Conservation (phyloP, 1,140 invertebrate genomes). For the Telenomus remus region DNA sequence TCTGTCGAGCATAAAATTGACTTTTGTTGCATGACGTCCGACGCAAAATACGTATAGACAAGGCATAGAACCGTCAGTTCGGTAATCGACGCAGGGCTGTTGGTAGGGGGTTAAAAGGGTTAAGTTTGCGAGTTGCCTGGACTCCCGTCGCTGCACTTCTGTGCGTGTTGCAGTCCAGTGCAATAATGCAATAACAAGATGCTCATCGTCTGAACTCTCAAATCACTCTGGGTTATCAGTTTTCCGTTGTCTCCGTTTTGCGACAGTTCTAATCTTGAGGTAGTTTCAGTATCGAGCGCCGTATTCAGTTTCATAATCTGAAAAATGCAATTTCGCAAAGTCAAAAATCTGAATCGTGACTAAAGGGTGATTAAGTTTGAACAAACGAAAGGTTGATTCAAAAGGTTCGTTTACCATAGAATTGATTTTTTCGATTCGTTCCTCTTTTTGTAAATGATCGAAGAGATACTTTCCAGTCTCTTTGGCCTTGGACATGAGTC, state of each 20-base stretch:
- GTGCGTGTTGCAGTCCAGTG: constrained; percentile 83
- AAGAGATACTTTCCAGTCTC: constrained; percentile 86
- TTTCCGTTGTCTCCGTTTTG: constrained; percentile 75
- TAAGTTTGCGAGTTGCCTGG: constrained; percentile 49
- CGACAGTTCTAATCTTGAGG: constrained; percentile 70
- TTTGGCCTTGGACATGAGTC: constrained; percentile 86
- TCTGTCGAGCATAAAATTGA: constrained; percentile 24
- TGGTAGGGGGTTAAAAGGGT: neutral
- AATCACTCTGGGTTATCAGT: constrained; percentile 80
- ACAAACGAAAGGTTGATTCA: too few relatives aligned
- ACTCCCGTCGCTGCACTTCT: constrained; percentile 72
- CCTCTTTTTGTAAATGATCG: constrained; percentile 77
- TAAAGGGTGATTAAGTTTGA: too few relatives aligned
- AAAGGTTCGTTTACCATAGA: constrained; percentile 79
- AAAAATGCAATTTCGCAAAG: neutral
- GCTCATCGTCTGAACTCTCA: constrained; percentile 86
- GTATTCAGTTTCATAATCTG: constrained; percentile 85
- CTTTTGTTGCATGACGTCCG: constrained; percentile 18
- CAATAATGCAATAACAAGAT: constrained; percentile 91
- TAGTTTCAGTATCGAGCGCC: constrained; percentile 80
- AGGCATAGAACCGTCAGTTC: constrained; percentile 32
- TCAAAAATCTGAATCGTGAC: too few relatives aligned
- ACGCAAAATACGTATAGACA: constrained; percentile 7
- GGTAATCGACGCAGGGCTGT: neutral
- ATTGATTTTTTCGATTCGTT: constrained; percentile 81